These are phyloP conservation scores for Selene dorsalis DNA, from an alignment of 2,797 vertebrate genomes.

Conservation along the genomic window DNA sequence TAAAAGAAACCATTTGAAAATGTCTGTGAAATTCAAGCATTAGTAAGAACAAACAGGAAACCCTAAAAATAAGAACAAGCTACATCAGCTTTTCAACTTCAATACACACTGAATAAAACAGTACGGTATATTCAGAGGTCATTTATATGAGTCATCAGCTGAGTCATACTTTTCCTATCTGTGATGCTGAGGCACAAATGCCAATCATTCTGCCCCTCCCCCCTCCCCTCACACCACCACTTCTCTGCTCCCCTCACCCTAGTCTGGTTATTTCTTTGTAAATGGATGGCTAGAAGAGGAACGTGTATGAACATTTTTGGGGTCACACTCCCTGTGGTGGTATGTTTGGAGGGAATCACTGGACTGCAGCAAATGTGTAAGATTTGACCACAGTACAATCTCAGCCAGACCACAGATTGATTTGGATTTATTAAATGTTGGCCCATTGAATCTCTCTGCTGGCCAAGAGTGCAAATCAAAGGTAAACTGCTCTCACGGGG, in stretches of 20 bases:
- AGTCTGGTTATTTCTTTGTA: background rate
- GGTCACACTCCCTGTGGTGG: slow-evolving; percentile 21
- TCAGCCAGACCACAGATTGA: slow-evolving; percentile 57
- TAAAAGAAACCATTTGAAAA: slow-evolving; percentile 10
- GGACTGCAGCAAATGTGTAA: slow-evolving; percentile 38
- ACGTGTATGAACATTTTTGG: slow-evolving; percentile 31
- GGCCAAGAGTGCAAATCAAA: slow-evolving; percentile 65
- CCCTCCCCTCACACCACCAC: too few species aligned
- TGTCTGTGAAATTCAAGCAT: slow-evolving; percentile 7
- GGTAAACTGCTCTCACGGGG: slow-evolving; percentile 32
- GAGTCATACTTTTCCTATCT: slow-evolving; percentile 66
- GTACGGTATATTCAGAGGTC: slow-evolving; percentile 49
- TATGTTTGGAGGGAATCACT: slow-evolving; percentile 41
- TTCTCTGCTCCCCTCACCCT: background rate
- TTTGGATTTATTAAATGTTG: slow-evolving; percentile 67
- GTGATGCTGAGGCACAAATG: slow-evolving; percentile 46
- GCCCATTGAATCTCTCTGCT: slow-evolving; percentile 36
- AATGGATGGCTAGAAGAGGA: background rate
- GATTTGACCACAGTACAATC: slow-evolving; percentile 51
- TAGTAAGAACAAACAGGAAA: slow-evolving; percentile 7
- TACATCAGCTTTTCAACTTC: slow-evolving; percentile 54
- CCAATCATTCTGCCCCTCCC: slow-evolving; percentile 18
- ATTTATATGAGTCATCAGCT: slow-evolving; percentile 72
- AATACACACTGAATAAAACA: slow-evolving; percentile 62
- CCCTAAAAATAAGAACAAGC: slow-evolving; percentile 37